These are phyloP conservation scores for Steinernema khuongi DNA, from an alignment of 1,140 invertebrate species.

Conservation along the genomic window DNA sequence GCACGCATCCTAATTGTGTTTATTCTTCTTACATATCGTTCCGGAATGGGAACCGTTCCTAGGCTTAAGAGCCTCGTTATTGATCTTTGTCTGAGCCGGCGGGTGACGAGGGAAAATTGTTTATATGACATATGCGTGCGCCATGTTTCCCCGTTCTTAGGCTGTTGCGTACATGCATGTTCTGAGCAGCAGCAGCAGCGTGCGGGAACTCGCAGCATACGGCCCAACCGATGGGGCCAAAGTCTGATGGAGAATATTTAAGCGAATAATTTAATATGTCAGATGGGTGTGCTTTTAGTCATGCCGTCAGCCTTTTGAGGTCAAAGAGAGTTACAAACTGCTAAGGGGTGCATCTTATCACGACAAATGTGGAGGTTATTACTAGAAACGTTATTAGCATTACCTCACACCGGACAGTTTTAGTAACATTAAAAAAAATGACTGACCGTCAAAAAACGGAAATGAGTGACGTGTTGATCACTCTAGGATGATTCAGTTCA, in stretches of 20 bases:
- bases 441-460: too few species aligned
- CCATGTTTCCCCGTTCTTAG: background rate
- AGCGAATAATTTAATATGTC: constrained; percentile 11
- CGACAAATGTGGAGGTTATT: too few species aligned
- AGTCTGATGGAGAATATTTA: background rate
- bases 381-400: too few species aligned
- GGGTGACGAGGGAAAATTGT: background rate
- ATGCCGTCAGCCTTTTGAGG: background rate
- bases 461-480: too few species aligned
- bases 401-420: too few species aligned
- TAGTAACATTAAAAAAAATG: too few species aligned
- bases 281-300: background rate
- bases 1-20: background rate
- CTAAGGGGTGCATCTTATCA: too few species aligned
- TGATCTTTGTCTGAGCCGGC: background rate
- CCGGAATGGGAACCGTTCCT: background rate
- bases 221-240: background rate
- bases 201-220: background rate
- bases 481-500: too few species aligned
- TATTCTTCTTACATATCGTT: constrained; percentile 3
- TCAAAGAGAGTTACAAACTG: too few species aligned
- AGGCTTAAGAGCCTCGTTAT: background rate
- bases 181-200: background rate
- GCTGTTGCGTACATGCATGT: constrained; percentile 1
- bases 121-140: constrained; percentile 10